A percentile compares a stretch with the other conserved stretches of the same genome.
These are phyloP conservation scores for Mallateleia sp. DNA, from an alignment of 2,888 invertebrate species.

Conservation along the genomic window DNA sequence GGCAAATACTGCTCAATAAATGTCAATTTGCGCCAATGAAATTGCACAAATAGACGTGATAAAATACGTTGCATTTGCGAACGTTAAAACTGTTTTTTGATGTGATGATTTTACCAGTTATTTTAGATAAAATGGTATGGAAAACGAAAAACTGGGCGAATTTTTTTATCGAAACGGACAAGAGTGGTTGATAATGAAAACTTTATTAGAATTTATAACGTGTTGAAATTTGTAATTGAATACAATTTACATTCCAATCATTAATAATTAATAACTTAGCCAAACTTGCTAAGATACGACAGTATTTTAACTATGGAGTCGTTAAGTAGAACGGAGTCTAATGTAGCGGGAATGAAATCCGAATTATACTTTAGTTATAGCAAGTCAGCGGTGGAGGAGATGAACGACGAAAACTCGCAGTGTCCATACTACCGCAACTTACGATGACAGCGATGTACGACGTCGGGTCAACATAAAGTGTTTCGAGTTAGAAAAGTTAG, in stretches of 20 bases:
- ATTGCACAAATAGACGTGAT: slow-evolving; percentile 34
- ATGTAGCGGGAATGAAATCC: slow-evolving; percentile 61
- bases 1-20: slow-evolving; percentile 34
- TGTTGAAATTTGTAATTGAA: background rate
- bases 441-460: slow-evolving; percentile 58
- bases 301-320: slow-evolving; percentile 48
- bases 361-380: slow-evolving; percentile 64
- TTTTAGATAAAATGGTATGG: background rate
- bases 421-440: slow-evolving; percentile 62
- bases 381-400: slow-evolving; percentile 35
- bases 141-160: background rate
- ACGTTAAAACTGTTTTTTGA: background rate
- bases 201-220: background rate
- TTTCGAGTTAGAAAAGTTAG: slow-evolving; percentile 61
- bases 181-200: too few species aligned
- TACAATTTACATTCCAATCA: slow-evolving; percentile 19
- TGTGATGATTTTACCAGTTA: background rate
- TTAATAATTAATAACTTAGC: too few species aligned
- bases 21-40: slow-evolving; percentile 45
- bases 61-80: slow-evolving; percentile 10
- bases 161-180: too few species aligned
- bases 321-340: slow-evolving; percentile 46
- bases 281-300: too few species aligned
- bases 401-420: slow-evolving; percentile 56
- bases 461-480: slow-evolving; percentile 58